Conservation (phyloP, 2,888 invertebrate genomes). For the Itoplectis maculator region DNA sequence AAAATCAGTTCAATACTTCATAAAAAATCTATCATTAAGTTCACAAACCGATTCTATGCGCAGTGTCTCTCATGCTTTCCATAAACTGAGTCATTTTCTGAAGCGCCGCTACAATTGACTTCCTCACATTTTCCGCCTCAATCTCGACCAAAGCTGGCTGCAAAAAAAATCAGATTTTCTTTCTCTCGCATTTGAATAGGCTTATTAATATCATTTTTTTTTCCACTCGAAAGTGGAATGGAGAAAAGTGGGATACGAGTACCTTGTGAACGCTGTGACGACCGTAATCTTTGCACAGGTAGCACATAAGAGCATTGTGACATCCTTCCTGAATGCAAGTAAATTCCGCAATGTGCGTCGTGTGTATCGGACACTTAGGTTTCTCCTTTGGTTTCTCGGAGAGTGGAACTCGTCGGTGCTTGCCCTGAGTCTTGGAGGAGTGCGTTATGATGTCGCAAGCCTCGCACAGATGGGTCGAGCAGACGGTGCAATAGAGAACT, state of each 20-base stretch:
- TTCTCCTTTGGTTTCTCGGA: slow-evolving; percentile 86
- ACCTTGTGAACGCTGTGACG: slow-evolving; percentile 86
- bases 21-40: too few relatives aligned
- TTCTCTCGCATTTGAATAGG: background rate
- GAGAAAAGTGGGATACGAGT: too few relatives aligned
- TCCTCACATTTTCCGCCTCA: slow-evolving; percentile 86
- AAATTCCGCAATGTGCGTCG: slow-evolving; percentile 86
- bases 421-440: slow-evolving; percentile 85
- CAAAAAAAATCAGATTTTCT: slow-evolving; percentile 58
- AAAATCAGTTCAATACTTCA: too few relatives aligned
- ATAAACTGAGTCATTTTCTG: slow-evolving; percentile 86
- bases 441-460: slow-evolving; percentile 86
- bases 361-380: slow-evolving; percentile 86
- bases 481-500: slow-evolving; percentile 86
- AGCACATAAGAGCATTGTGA: slow-evolving; percentile 86
- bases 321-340: slow-evolving; percentile 86
- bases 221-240: too few relatives aligned
- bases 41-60: slow-evolving; percentile 83
- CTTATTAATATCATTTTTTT: too few relatives aligned
- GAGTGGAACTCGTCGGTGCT: slow-evolving; percentile 86
- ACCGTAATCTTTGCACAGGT: slow-evolving; percentile 87
- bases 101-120: slow-evolving; percentile 85
- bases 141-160: slow-evolving; percentile 86
- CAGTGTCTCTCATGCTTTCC: slow-evolving; percentile 86
- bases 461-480: slow-evolving; percentile 86